Evolutionary conservation across 2,113 vertebrate genomes (phyloP), one percentile per base, ranked within the genome.

Genomic region (Grus americana): DNA sequence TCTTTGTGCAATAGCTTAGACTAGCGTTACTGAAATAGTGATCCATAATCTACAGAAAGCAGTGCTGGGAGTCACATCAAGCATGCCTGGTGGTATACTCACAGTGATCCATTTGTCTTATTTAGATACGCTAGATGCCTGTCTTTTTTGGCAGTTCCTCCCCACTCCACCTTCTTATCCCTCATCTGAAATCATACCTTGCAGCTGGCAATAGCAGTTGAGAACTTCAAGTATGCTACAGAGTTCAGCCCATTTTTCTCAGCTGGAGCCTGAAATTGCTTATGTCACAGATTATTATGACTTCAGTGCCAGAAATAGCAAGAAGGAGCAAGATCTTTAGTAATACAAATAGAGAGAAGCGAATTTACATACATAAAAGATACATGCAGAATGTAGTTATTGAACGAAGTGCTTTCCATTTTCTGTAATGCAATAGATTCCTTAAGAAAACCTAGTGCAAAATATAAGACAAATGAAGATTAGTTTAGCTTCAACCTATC

Each of bases 231-330:
- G 82, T 67, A 42, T 36, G 55, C 91, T 88, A 89, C 14, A 11
- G 63, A 88, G 86, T 94, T 95, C 82, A 84, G 93, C 79, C 79
- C 76, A 24, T 89, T 94, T 88, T 88, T 92, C 91, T 95, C 94
- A 91, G 88, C 86, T 92, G 91, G 88, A 95, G 88, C 59, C 75
- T 80, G 50, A 61, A 89, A 79, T 92, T 95, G 81, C 95, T 94
- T 73, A 90, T 83, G 85, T 96, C 93, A 96, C 92, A 73, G 46
- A 76, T 86, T 83, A 59, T 88, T 83, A 86, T 86, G 88, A 94
- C 82, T 92, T 94, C 93, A 91, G 65, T 83, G 44, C 90, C 79
- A 95, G 72, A 90, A 96, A 92, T 88, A 96, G 95, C 93, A 89
- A 74, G 86, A 92, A 93, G 58, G 49, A 93, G 70, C 86, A 74